A percentile compares a stretch with the other conserved stretches of the same genome.
Conservation (phyloP, 2,797 vertebrate species). For the Anas bahamensis region DNA sequence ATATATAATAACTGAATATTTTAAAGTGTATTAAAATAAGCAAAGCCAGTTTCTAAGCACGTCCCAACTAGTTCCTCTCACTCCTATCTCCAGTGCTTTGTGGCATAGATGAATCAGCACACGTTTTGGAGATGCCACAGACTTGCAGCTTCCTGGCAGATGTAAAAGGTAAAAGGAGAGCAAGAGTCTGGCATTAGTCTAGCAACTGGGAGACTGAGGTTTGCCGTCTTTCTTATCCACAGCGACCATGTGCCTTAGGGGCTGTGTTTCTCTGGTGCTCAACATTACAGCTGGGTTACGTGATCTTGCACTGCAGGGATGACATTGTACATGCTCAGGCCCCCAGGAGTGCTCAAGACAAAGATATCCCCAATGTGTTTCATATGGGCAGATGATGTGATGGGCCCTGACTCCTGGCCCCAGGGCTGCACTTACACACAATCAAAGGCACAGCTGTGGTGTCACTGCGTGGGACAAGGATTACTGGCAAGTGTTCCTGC, state of each 20-base stretch:
- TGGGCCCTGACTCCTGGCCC: neutral
- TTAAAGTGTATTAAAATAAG: neutral
- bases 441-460: neutral
- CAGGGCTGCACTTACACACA: neutral
- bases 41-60: neutral
- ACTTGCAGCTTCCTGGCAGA: neutral
- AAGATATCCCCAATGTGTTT: neutral
- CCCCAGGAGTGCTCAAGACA: neutral
- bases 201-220: neutral
- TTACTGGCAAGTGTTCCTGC: neutral
- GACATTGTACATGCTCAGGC: neutral
- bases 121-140: neutral
- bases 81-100: neutral
- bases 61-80: neutral
- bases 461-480: neutral
- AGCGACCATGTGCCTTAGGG: neutral
- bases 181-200: no score
- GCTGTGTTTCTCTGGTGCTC: neutral
- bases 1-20: neutral
- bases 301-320: rapidly evolving
- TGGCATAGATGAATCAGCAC: neutral
- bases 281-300: rapidly evolving
- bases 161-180: neutral
- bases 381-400: no score
- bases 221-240: neutral